These are phyloP conservation scores for Phortica magna DNA, from an alignment of 2,888 invertebrate genomes.

Conservation along the genomic window DNA sequence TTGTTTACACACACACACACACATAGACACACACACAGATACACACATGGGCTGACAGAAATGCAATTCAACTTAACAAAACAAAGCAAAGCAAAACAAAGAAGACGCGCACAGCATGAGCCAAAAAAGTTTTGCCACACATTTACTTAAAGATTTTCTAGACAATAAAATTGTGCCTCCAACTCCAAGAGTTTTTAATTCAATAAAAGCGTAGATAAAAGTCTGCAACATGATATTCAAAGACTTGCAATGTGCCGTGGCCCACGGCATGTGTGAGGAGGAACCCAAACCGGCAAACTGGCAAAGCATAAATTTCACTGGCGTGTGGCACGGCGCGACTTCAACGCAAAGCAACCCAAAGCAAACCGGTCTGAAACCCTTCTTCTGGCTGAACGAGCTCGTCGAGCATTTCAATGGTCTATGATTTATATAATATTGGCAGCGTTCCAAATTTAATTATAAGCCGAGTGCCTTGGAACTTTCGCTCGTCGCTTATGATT, in stretches of 20 bases:
- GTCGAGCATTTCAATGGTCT: conserved; percentile 41
- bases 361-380: not conserved
- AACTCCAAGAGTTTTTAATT: conserved; percentile 15
- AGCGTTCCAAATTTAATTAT: conserved; percentile 76
- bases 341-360: not conserved
- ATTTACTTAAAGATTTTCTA: conserved; percentile 18
- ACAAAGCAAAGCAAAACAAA: not conserved
- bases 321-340: not conserved
- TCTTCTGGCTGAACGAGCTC: not conserved
- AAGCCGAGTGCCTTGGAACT: conserved; percentile 58
- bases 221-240: conserved; percentile 27
- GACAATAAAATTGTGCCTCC: conserved; percentile 17
- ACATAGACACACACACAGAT: not conserved
- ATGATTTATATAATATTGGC: conserved; percentile 72
- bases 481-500: conserved; percentile 33
- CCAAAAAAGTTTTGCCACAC: conserved; percentile 16
- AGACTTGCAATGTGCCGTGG: not conserved
- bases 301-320: not conserved
- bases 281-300: not conserved
- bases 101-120: not conserved
- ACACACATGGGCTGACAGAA: conserved; percentile 11
- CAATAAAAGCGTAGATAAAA: conserved; percentile 24
- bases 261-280: not conserved
- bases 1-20: not conserved
- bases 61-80: not conserved